Base-by-base conservation (phyloP, 2,797 vertebrate species). In the Apodemus agrarius region DNA sequence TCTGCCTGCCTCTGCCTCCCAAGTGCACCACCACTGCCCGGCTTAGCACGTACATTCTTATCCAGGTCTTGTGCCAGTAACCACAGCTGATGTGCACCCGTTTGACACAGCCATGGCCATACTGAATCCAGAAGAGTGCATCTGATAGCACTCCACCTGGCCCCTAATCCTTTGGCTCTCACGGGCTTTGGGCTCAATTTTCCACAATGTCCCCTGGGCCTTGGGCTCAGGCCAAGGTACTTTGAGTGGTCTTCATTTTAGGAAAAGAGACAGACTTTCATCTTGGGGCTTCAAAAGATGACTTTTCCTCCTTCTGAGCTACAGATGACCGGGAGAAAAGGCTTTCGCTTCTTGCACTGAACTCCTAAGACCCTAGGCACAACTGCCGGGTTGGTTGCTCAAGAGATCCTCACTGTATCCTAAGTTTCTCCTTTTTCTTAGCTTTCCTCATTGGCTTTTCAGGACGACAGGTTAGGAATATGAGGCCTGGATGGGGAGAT, bases 301-400 rank as follows among this genome's bases (percentile, higher is more conserved):
- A 95, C 85, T 72, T 43, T 83, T 31, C 49, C 91, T 81, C 46
- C 92, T 93, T 94, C 63, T 81, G 59, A 90, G 22, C 59, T 59
- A 37, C 86, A 79, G 74, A 61, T n/a, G 90, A 34, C 76, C 67
- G 9, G 22, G 31, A 37, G 26, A 63, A 65, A 40, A 74, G 40
- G 37, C 2, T 4, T 74, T 65, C 40, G 37, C 22, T 34, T 72
- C 74, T 82, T 81, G 67, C 16, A 11, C 82, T n/a, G 24, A 65
- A 24, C 29, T 82, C 87, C n/a, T 11, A 54, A 63, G 40, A 67
- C 12, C 69, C 31, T 8, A 13, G 17, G 31, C 21, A 29, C 40
- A 40, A 3, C 3, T 12, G 52, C 46, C 24, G 29, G 12, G 6
- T 37, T 40, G 34, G 7, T 37, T 31, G n/a, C 10, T 43, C 3